These are phyloP conservation scores for Lycorma delicatula DNA, from an alignment of 1,140 invertebrate species.

Conservation along the genomic window DNA sequence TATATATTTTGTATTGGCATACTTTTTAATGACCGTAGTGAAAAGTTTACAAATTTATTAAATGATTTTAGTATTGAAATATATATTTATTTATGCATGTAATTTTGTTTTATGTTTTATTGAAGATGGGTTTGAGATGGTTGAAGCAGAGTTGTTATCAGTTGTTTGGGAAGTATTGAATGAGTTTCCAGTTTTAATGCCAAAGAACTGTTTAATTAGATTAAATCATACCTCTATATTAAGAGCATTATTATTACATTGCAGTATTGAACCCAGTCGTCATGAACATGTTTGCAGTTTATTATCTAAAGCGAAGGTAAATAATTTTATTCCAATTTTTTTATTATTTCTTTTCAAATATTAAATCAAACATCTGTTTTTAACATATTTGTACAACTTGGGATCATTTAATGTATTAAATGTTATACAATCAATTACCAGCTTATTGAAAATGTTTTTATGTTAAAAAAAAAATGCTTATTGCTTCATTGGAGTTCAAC, in stretches of 20 bases:
- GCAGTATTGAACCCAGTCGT: conserved; percentile 65
- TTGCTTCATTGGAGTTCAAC: too few species aligned
- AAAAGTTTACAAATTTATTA: too few species aligned
- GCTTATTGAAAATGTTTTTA: too few species aligned
- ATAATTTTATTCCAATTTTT: conserved; percentile 20
- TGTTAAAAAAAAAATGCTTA: too few species aligned
- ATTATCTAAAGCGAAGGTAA: conserved; percentile 50
- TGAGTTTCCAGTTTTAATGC: conserved; percentile 55
- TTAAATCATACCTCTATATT: conserved; percentile 78
- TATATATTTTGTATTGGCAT: too few species aligned
- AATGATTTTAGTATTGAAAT: not conserved
- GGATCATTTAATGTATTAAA: too few species aligned
- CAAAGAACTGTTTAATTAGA: conserved; percentile 61
- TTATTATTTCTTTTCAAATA: not conserved
- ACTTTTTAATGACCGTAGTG: too few species aligned
- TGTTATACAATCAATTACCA: too few species aligned
- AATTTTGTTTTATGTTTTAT: conserved; percentile 21
- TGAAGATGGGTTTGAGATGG: conserved; percentile 61
- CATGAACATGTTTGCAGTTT: conserved; percentile 56
- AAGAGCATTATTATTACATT: conserved; percentile 66
- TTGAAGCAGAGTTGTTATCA: conserved; percentile 78
- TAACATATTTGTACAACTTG: not conserved
- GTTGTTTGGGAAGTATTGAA: conserved; percentile 67
- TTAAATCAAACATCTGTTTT: not conserved
- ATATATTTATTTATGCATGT: conserved; percentile 9